A percentile compares a stretch with the other conserved stretches of the same genome.
Evolutionary conservation across 2,888 invertebrate species (phyloP).

Genomic region (Cephus runcator): DNA sequence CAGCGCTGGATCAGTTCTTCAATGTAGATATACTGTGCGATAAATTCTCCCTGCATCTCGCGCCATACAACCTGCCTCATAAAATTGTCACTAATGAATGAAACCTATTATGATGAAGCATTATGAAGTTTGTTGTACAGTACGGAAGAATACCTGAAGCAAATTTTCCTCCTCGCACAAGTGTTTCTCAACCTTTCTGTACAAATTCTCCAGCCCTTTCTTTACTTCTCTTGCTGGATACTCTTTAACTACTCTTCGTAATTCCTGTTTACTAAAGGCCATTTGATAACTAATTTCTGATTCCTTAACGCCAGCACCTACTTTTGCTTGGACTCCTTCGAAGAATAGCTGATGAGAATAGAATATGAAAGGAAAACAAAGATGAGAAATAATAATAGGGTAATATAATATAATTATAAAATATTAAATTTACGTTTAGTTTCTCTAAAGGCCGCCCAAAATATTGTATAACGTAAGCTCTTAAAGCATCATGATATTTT

Average conservation of each 20-base stretch:
- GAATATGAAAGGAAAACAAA: background rate
- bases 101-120: background rate
- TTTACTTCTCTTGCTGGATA: slow-evolving; percentile 95
- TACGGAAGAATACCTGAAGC: slow-evolving; percentile 71
- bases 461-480: slow-evolving; percentile 92
- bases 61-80: slow-evolving; percentile 91
- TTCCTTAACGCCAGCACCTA: slow-evolving; percentile 93
- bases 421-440: slow-evolving; percentile 76
- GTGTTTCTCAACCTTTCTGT: slow-evolving; percentile 97
- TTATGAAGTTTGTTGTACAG: background rate
- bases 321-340: slow-evolving; percentile 94
- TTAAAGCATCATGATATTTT: slow-evolving; percentile 89
- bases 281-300: slow-evolving; percentile 98
- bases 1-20: slow-evolving; percentile 94
- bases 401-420: slow-evolving; percentile 2
- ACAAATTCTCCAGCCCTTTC: slow-evolving; percentile 90
- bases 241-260: slow-evolving; percentile 92
- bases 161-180: slow-evolving; percentile 94
- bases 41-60: slow-evolving; percentile 99
- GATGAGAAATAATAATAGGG: background rate
- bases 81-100: slow-evolving; percentile 8
- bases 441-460: slow-evolving; percentile 94
- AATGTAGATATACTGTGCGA: slow-evolving; percentile 93
- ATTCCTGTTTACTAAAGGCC: slow-evolving; percentile 96
- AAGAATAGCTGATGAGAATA: slow-evolving; percentile 83